Evolutionary conservation across 1,140 invertebrate genomes (phyloP), one percentile per base, ranked within the genome.

Genomic region (Sinella curviseta): DNA sequence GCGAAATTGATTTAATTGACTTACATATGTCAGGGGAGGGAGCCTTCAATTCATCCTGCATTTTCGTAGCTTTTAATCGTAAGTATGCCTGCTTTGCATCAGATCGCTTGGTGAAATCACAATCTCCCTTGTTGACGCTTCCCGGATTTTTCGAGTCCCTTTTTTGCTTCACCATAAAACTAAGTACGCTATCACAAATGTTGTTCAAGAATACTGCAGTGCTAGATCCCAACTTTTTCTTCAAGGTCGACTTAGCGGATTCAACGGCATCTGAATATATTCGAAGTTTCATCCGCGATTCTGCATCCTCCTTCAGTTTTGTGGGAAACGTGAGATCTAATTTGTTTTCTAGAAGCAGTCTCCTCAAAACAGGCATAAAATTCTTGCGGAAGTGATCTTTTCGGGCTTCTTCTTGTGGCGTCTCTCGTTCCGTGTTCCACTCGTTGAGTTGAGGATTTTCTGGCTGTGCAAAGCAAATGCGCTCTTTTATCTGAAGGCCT

Each of bases 401-500:
- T 39, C 79, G 73, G 0, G 67, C 34, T 26, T 76, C 31, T 26
- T 79, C 70, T 24, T 57, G 28, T 14, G 81, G 77, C 31, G 67
- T 54, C 20, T 34, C n/a, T 20, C 33, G 34, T 3, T 73, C 77
- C 28, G 65, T 74, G 28, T 76, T 54, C 83, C 81, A 82, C 33
- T 80, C 74, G 36, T 82, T 78, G 0, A 82, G 39, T 74, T 83
- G n/a, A 17, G 79, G 77, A 67, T 82, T 67, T 16, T 82, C 81
- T 1, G 76, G 48, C 4, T 80, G 33, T 4, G 28, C 70, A n/a
- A 91, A 89, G 20, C 93, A 93, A 60, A 95, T 93, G 83, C 93
- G 91, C 20, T 93, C 90, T 86, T 95, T 95, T 1, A 94, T 90
- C 48, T 90, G 85, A 57, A 94, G 85, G 54, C 92, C 92, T 80